These are phyloP conservation scores for Neoaliturus tenellus DNA, from an alignment of 2,888 invertebrate genomes.

Conservation along the genomic window DNA sequence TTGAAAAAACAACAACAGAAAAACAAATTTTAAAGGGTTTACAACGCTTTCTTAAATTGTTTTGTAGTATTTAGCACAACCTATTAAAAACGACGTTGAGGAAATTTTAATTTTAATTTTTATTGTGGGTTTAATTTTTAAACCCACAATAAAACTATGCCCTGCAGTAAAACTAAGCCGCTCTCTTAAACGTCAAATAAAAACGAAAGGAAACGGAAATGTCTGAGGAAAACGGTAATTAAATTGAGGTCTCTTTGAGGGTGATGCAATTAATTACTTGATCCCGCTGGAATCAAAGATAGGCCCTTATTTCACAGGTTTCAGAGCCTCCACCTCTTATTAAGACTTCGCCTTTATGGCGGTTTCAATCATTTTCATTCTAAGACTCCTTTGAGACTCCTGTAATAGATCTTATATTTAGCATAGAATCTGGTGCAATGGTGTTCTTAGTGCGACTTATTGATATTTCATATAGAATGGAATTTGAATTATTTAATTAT, in stretches of 20 bases:
- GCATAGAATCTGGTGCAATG: background rate
- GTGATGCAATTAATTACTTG: constrained; percentile 33
- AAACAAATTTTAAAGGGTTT: too few species aligned
- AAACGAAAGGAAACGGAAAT: constrained; percentile 30
- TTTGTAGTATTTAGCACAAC: too few species aligned
- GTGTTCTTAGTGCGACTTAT: too few species aligned
- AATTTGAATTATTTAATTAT: too few species aligned
- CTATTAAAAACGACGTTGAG: too few species aligned
- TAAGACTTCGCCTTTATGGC: constrained; percentile 2
- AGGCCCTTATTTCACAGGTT: background rate
- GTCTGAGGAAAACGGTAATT: constrained; percentile 31
- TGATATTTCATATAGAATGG: too few species aligned
- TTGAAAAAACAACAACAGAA: too few species aligned
- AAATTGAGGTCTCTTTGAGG: constrained; percentile 32
- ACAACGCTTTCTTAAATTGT: too few species aligned
- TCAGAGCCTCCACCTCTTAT: background rate
- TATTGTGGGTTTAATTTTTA: too few species aligned
- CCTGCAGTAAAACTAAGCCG: too few species aligned
- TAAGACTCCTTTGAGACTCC: background rate
- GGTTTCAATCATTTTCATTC: constrained; percentile 13
- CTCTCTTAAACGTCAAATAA: background rate
- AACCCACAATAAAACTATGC: background rate
- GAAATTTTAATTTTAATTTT: too few species aligned
- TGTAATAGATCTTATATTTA: background rate
- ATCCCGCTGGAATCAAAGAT: constrained; percentile 27